phyloP scores from a whole-genome alignment of 2,888 invertebrate species.

The Mythimna pallens region DNA sequence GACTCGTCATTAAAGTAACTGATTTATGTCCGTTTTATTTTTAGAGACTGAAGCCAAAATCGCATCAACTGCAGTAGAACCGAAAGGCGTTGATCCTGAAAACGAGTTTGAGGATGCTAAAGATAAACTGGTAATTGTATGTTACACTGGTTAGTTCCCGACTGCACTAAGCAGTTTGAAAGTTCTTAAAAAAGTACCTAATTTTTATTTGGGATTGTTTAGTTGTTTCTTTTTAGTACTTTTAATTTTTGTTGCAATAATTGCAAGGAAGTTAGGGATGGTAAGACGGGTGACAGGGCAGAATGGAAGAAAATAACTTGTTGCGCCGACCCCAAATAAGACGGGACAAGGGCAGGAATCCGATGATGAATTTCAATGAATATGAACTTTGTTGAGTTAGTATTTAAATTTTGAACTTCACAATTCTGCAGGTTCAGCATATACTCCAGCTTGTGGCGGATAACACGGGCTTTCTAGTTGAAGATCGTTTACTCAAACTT shows the following conservation, averaged over 20 bases:
- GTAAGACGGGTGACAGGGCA: too few species aligned
- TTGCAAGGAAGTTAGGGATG: background rate
- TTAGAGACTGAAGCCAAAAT: slow-evolving; percentile 41
- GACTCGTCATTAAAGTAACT: background rate
- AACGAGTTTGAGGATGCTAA: slow-evolving; percentile 69
- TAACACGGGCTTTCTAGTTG: slow-evolving; percentile 94
- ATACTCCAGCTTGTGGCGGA: slow-evolving; percentile 93
- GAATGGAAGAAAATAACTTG: too few species aligned
- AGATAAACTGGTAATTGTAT: slow-evolving; percentile 72
- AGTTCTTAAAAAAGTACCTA: too few species aligned
- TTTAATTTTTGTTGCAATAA: background rate
- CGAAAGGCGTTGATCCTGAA: slow-evolving; percentile 58
- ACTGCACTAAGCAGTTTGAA: background rate
- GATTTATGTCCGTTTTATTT: slow-evolving; percentile 6
- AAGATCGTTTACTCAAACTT: slow-evolving; percentile 92
- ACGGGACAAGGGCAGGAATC: too few species aligned
- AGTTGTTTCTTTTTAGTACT: background rate
- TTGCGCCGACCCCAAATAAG: too few species aligned
- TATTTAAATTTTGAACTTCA: background rate
- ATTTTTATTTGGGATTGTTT: background rate
- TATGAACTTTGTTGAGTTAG: background rate
- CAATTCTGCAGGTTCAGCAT: slow-evolving; percentile 86
- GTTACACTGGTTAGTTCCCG: background rate
- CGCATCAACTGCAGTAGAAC: slow-evolving; percentile 34
- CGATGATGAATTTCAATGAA: too few species aligned